A percentile compares a stretch with the other conserved stretches of the same genome.
phyloP scores from a whole-genome alignment of 2,113 vertebrate species.

The Oncorhynchus clarkii region DNA sequence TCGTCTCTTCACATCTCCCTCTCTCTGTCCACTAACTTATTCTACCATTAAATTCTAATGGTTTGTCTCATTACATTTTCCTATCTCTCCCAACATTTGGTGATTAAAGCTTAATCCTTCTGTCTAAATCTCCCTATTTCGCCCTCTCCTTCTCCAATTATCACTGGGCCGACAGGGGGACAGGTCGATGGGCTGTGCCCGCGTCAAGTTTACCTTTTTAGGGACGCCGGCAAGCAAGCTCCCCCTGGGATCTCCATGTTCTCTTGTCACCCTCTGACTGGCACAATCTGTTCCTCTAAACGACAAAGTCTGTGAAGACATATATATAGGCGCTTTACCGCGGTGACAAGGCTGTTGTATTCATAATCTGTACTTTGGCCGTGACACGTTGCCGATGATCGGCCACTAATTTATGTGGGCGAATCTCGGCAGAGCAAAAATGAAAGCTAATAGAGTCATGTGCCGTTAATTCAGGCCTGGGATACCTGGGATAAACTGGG shows the following conservation, averaged over 20 bases:
- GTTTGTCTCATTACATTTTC: background rate
- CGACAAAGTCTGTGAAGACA: conserved; percentile 99
- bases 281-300: conserved; percentile 98
- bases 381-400: conserved; percentile 98
- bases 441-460: conserved; percentile 99
- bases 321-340: conserved; percentile 94
- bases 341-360: conserved; percentile 99
- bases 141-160: conserved; percentile 33
- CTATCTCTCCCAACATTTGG: background rate
- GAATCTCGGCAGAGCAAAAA: conserved; percentile 99
- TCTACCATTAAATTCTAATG: background rate
- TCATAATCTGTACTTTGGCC: conserved; percentile 99
- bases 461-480: conserved; percentile 90
- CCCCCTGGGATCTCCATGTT: conserved; percentile 87
- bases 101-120: background rate
- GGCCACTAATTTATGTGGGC: conserved; percentile 97
- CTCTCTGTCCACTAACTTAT: background rate
- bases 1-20: background rate
- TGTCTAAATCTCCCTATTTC: background rate
- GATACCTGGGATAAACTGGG: no score
- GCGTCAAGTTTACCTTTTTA: conserved; percentile 99
- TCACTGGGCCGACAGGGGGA: conserved; percentile 91
- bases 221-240: conserved; percentile 86
- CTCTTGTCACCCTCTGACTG: conserved; percentile 94
- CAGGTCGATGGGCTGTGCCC: conserved; percentile 97